Percentiles rank a stretch among this genome's conserved stretches.
phyloP scores from a whole-genome alignment of 1,140 invertebrate genomes.

The Gonioctena quinquepunctata region DNA sequence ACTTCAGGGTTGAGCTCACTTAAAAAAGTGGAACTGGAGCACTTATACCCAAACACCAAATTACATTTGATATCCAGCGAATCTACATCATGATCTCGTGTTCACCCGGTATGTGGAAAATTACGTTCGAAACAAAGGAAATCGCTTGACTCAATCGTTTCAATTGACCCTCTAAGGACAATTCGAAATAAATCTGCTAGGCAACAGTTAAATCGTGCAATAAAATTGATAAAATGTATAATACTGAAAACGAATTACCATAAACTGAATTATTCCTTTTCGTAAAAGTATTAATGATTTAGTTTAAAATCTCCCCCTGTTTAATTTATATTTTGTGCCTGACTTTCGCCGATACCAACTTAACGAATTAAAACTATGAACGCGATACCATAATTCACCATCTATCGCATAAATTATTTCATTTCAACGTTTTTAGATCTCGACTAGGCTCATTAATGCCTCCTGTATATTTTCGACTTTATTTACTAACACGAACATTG shows the following conservation, averaged over 20 bases:
- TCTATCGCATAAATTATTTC: constrained; percentile 35
- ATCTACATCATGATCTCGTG: no score
- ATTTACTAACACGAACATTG: constrained; percentile 26
- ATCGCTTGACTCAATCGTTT: no score
- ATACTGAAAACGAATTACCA: constrained; percentile 14
- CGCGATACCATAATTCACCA: constrained; percentile 35
- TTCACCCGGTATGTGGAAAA: no score
- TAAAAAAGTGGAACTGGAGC: no score
- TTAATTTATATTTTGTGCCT: constrained; percentile 40
- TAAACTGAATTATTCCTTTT: constrained; percentile 25
- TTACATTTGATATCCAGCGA: no score
- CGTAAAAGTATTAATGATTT: constrained; percentile 32
- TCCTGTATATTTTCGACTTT: constrained; percentile 25
- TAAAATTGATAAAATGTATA: constrained; percentile 17
- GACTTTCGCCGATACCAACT: constrained; percentile 39
- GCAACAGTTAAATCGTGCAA: constrained; percentile 14
- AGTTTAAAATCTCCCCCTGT: constrained; percentile 33
- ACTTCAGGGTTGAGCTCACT: no score
- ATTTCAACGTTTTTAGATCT: constrained; percentile 35
- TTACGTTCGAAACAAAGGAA: no score
- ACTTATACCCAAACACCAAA: no score
- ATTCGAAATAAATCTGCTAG: no score
- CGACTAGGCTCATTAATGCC: constrained; percentile 29
- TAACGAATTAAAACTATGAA: constrained; percentile 41
- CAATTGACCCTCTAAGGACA: no score